Percentiles rank a stretch among this genome's conserved stretches.
These are phyloP conservation scores for Centruroides vittatus DNA, from an alignment of 1,140 invertebrate species.

Conservation along the genomic window DNA sequence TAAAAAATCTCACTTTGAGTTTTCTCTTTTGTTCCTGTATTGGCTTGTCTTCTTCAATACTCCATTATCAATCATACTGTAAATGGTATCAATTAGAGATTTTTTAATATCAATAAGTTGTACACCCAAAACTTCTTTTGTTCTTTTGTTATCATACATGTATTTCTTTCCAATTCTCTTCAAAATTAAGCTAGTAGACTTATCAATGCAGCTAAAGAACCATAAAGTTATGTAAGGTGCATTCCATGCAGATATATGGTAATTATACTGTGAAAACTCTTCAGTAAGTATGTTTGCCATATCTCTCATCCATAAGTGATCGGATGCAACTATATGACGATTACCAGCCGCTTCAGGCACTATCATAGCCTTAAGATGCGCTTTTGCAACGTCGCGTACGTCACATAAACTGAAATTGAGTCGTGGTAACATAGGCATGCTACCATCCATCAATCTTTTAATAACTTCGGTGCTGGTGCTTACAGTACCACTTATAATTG, in stretches of 20 bases:
- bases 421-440: slow-evolving; percentile 13
- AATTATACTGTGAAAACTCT: slow-evolving; percentile 25
- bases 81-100: slow-evolving; percentile 6
- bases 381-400: slow-evolving; percentile 40
- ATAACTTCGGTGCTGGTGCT: slow-evolving; percentile 31
- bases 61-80: slow-evolving; percentile 9
- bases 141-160: slow-evolving; percentile 34
- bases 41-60: slow-evolving; percentile 5
- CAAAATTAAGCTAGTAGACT: slow-evolving; percentile 30
- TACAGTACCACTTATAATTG: slow-evolving; percentile 30
- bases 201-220: slow-evolving; percentile 33
- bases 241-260: slow-evolving; percentile 25
- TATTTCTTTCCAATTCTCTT: slow-evolving; percentile 32
- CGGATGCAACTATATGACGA: slow-evolving; percentile 28
- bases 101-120: neutral
- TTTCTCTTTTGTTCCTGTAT: neutral
- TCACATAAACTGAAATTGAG: slow-evolving; percentile 36
- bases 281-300: slow-evolving; percentile 31
- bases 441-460: slow-evolving; percentile 28
- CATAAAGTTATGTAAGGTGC: slow-evolving; percentile 35
- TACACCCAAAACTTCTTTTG: slow-evolving; percentile 11
- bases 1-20: too few relatives aligned
- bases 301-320: slow-evolving; percentile 33
- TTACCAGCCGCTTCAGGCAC: slow-evolving; percentile 34
- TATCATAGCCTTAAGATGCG: slow-evolving; percentile 39